A percentile compares a stretch with the other conserved stretches of the same genome.
phyloP scores from a whole-genome alignment of 2,888 invertebrate genomes.

The Dolichopus griseipennis region DNA sequence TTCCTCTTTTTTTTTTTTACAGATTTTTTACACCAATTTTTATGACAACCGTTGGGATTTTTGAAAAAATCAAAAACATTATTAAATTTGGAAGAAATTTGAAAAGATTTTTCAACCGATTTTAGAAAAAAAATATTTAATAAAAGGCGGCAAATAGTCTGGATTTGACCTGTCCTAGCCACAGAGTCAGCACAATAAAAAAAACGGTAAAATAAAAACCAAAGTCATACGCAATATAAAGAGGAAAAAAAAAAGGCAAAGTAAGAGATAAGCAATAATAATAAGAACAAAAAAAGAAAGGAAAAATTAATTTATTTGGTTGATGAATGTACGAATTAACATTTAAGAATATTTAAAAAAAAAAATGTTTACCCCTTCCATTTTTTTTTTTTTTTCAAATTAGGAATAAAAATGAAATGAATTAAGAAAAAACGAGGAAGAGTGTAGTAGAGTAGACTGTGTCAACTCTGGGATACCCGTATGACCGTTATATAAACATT shows the following conservation, averaged over 20 bases:
- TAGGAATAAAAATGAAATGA: no score
- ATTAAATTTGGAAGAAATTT: not conserved
- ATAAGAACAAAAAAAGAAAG: not conserved
- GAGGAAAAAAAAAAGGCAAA: not conserved
- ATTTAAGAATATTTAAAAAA: no score
- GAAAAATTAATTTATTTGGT: not conserved
- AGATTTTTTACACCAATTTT: not conserved
- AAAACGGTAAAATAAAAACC: not conserved
- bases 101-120: not conserved
- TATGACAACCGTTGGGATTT: not conserved
- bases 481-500: no score
- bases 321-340: not conserved
- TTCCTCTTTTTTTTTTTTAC: not conserved
- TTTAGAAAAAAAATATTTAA: not conserved
- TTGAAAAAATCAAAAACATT: not conserved
- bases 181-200: not conserved
- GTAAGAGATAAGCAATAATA: no score
- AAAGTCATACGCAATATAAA: not conserved
- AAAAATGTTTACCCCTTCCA: no score
- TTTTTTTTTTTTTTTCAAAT: no score
- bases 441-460: no score
- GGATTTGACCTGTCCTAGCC: not conserved
- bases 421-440: no score
- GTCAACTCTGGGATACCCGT: no score
- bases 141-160: not conserved